Evolutionary conservation across 2,797 vertebrate genomes (phyloP), one percentile per base, ranked within the genome.

Genomic region (Melanotaenia maccullochi): DNA sequence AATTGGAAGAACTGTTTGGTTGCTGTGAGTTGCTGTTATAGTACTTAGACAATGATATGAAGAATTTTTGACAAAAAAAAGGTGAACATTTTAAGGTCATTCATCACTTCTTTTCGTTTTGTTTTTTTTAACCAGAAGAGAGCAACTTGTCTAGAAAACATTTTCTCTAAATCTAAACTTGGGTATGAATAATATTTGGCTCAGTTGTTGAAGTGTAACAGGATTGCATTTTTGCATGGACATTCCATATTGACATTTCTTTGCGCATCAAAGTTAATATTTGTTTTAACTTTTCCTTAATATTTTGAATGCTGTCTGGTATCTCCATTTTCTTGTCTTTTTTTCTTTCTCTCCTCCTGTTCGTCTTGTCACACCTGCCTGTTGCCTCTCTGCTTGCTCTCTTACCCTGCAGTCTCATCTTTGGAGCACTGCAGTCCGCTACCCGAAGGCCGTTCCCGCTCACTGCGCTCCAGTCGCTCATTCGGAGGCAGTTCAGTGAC

Each of bases 401-500:
- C 60, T 83, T 20, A 72, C 76, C 57, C 60, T 83, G n/a, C 77
- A 98, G 97, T 96, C 73, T 93, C 96, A 40, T 97, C 98, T 1
- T 81, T 96, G 86, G 98, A 99, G 65, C 97, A 96, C 90, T 91
- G 93, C 78, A 99, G 97, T 88, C 96, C 98, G 0, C 8, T 97
- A 86, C 93, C 95, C 0, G 98, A 99, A 64, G 96, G 96, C 16
- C 96, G 95, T 12, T 93, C 95, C 59, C 93, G 95, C 65, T 95
- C 94, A 0, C 93, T 96, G 76, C 97, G 96, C 18, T 95, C 96
- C 44, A 91, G 86, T n/a, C 93, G 94, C 0, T 93, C 95, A 0
- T 95, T 95, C 59, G 77, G 95, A 20, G 94, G 89, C 73, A 95
- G 94, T 38, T 94, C 97, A 0, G 96, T 98, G 64, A 90, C 96